These are phyloP conservation scores for Sander lucioperca DNA, from an alignment of 2,113 vertebrate species.

Conservation along the genomic window DNA sequence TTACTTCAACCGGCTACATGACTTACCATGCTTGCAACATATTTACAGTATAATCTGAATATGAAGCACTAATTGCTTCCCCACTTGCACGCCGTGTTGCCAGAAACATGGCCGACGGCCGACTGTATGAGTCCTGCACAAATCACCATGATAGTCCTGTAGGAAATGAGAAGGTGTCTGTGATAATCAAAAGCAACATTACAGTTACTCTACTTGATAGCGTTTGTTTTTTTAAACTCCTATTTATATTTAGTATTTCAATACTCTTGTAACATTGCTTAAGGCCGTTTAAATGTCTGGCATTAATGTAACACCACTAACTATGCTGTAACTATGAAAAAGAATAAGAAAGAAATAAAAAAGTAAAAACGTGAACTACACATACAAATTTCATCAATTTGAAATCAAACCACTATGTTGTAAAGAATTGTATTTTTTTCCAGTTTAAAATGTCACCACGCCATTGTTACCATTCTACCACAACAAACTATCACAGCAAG, in stretches of 20 bases:
- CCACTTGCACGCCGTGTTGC: not conserved
- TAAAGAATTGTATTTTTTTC: too few species aligned
- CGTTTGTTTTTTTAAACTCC: not conserved
- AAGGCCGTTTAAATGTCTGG: not conserved
- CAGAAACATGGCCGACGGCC: not conserved
- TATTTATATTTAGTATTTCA: not conserved
- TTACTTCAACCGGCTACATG: constrained; percentile 28
- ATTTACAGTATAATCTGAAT: constrained; percentile 27
- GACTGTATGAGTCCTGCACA: not conserved
- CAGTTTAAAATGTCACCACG: too few species aligned
- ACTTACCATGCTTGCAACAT: constrained; percentile 18
- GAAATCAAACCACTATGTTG: too few species aligned
- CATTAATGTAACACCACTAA: too few species aligned
- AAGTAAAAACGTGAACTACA: too few species aligned
- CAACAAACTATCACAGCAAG: too few species aligned
- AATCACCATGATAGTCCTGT: not conserved
- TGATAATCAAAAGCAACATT: not conserved
- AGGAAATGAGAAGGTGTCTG: not conserved
- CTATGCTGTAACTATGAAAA: too few species aligned
- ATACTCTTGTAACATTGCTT: not conserved
- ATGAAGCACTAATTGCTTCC: not conserved
- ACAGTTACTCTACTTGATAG: not conserved
- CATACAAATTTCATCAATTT: too few species aligned
- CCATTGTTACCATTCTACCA: too few species aligned
- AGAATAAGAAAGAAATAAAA: too few species aligned